Evolutionary conservation across 2,888 invertebrate genomes (phyloP), one percentile per base, ranked within the genome.

Genomic region (Schizotus pectinicornis): DNA sequence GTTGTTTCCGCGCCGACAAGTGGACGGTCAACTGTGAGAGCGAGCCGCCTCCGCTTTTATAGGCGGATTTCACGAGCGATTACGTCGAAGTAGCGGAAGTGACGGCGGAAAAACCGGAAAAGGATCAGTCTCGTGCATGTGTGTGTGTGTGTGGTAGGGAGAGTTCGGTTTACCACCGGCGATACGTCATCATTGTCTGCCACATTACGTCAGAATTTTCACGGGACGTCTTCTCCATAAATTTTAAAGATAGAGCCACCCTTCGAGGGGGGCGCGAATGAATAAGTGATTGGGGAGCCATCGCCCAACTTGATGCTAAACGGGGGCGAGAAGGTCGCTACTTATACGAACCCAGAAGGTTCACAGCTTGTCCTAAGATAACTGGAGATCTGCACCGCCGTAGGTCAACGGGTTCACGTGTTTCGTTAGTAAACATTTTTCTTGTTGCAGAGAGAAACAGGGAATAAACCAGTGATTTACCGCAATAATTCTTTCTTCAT

Each of bases 41-140:
- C 47, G 22, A 22, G 22, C 22, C 22, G 41, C 39, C 46, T 39
- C 36, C 54, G 41, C 48, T 56, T 54, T 56, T 43, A 45, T 22
- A 22, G 22, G 22, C 12, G 30, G 45, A 56, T 56, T 50, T 43
- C 45, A 49, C 56, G 22, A 38, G 35, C 45, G 56, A 56, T 56
- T 50, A 38, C 13, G 38, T 33, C 30, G 32, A 31, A 45, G 34
- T 13, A 33, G 33, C 37, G 36, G 14, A 52, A 35, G 49, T 35
- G 51, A 42, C 12, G 37, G 37, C 14, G 37, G 6, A 39, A 31
- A 38, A 38, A 52, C 13, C 45, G n/a, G 37, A 36, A 53, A 46
- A 46, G 14, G 13, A 32, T 22, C 22, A 22, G 5, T 5, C 5
- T 5, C 3, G 5, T 22, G 22, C 5, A 22, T 22, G 22, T 22